phyloP scores from a whole-genome alignment of 2,797 vertebrate genomes.

The Miichthys miiuy region DNA sequence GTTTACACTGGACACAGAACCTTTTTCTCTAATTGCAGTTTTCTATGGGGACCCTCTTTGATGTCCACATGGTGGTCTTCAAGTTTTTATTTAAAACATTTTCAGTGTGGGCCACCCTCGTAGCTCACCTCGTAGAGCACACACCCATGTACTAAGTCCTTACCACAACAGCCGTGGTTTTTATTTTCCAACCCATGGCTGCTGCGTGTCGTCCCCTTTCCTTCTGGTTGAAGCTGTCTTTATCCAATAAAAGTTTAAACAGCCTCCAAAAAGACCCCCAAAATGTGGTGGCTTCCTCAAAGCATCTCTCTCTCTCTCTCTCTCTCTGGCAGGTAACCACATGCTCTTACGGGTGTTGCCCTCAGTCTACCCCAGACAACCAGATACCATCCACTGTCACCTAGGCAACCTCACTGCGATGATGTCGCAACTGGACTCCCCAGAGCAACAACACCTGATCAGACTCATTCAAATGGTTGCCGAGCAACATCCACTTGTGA shows the following conservation, averaged over 20 bases:
- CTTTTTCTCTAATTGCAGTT: neutral
- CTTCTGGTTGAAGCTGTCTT: too few species aligned
- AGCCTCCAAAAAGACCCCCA: too few species aligned
- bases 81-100: too few species aligned
- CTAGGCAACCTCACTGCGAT: constrained; percentile 86
- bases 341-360: constrained; percentile 93
- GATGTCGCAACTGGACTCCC: constrained; percentile 87
- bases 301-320: neutral
- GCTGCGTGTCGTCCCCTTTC: too few species aligned
- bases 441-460: constrained; percentile 92
- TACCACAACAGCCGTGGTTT: too few species aligned
- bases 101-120: too few species aligned
- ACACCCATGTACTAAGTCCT: too few species aligned
- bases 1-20: neutral
- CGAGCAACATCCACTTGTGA: constrained; percentile 90
- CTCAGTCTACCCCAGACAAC: constrained; percentile 89
- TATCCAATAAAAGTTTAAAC: too few species aligned
- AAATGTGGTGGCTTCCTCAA: neutral
- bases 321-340: constrained; percentile 86
- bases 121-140: too few species aligned
- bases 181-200: too few species aligned
- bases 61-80: neutral
- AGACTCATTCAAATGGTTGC: constrained; percentile 90
- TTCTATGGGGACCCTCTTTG: neutral
- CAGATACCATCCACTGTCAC: constrained; percentile 85